Evolutionary conservation across 2,888 invertebrate genomes (phyloP).

Genomic region (Electrophaes corylata): DNA sequence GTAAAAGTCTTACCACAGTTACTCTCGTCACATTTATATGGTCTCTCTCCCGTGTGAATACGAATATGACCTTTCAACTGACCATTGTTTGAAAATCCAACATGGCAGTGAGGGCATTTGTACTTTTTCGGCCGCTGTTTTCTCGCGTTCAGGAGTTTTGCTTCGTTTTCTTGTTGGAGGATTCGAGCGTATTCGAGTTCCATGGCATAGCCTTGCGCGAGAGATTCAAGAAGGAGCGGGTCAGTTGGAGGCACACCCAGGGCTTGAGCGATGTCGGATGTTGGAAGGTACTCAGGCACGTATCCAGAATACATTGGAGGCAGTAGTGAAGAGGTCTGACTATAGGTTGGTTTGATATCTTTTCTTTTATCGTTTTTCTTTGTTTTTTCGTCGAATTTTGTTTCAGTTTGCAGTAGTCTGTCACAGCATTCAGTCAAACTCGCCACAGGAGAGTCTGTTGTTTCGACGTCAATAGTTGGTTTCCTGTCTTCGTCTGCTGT

Average conservation of each 20-base stretch:
- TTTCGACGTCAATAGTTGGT: constrained; percentile 15
- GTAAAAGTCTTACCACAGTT: constrained; percentile 96
- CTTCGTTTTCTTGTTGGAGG: constrained; percentile 88
- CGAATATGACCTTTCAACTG: constrained; percentile 96
- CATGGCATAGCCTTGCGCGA: constrained; percentile 85
- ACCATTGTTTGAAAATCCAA: constrained; percentile 97
- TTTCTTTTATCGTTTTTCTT: constrained; percentile 24
- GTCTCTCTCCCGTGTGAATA: constrained; percentile 95
- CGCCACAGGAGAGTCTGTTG: constrained; percentile 65
- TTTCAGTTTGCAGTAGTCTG: constrained; percentile 54
- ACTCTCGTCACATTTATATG: constrained; percentile 93
- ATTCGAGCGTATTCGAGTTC: constrained; percentile 89
- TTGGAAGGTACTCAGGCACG: constrained; percentile 68
- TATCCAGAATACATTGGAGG: constrained; percentile 53
- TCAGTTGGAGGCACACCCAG: constrained; percentile 76
- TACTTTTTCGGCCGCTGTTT: constrained; percentile 96
- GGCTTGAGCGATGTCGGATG: constrained; percentile 74
- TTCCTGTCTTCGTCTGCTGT: constrained; percentile 72
- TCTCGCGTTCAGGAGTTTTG: constrained; percentile 86
- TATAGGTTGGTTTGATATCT: constrained; percentile 28
- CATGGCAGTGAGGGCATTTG: constrained; percentile 94
- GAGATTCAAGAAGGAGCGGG: constrained; percentile 75
- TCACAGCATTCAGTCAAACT: constrained; percentile 72
- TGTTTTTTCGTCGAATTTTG: constrained; percentile 15
- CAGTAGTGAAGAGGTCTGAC: constrained; percentile 32